Percentiles rank a stretch among this genome's conserved stretches.
phyloP scores from a whole-genome alignment of 2,797 vertebrate species.

The Holocentrus rufus region DNA sequence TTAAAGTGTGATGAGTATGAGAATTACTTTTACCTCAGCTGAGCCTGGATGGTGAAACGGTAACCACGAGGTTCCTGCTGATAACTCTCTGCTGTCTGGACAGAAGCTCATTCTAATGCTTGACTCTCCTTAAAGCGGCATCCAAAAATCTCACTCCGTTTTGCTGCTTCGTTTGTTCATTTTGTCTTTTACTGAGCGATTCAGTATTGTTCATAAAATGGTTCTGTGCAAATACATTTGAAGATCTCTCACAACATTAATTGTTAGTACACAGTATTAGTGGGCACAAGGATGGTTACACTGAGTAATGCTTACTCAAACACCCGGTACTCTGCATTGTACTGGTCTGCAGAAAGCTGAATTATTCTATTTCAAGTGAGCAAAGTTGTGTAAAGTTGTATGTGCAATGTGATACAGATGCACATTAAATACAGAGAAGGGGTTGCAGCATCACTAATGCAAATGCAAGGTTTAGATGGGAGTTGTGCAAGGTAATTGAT shows the following conservation, averaged over 20 bases:
- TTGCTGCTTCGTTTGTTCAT: not conserved
- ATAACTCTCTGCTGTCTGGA: not conserved
- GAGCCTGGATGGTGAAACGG: not conserved
- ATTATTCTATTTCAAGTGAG: not conserved
- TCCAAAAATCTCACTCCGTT: not conserved
- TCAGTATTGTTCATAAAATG: not conserved
- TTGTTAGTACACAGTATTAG: not conserved
- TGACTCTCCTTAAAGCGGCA: not conserved
- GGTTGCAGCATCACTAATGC: not conserved
- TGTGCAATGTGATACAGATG: not conserved
- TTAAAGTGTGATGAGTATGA: constrained; percentile 49
- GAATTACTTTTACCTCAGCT: constrained; percentile 33
- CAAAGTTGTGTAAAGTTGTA: not conserved
- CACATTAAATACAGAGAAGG: not conserved
- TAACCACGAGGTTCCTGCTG: not conserved
- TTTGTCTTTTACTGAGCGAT: not conserved
- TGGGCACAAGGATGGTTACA: not conserved
- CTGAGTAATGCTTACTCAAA: not conserved
- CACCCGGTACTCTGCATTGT: not conserved
- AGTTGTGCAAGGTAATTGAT: not conserved
- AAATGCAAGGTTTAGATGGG: not conserved
- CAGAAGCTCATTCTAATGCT: not conserved
- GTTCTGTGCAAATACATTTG: not conserved
- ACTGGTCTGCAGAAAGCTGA: not conserved
- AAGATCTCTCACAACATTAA: constrained; percentile 6